Evolutionary conservation across 2,113 vertebrate genomes (phyloP), one percentile per base, ranked within the genome.

Genomic region (Atherinomorus stipes): DNA sequence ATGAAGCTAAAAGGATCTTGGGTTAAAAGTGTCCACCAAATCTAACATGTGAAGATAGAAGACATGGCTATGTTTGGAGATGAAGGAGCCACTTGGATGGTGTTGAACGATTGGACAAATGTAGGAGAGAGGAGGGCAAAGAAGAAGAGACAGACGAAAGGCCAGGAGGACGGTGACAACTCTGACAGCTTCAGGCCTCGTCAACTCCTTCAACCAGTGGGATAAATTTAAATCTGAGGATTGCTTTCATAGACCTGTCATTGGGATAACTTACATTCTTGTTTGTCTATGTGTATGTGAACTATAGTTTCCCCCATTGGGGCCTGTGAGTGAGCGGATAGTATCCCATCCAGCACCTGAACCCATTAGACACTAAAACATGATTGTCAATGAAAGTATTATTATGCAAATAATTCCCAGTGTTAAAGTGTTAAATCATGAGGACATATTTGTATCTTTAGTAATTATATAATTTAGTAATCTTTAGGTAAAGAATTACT

Each of bases 191-290:
- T 54, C 73, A 45, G 73, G 50, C 81, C 25, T 64, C 10, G 38
- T 81, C 75, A 47, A 15, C 70, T 60, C 73, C 76, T 68, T 66
- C 74, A 25, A 23, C 58, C 53, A 16, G 47, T 8, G 58, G 45
- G 84, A 52, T 71, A 84, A 67, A 84, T 91, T 89, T 84, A 84
- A 85, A 82, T 68, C 45, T 56, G 73, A 72, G 60, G 70, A 63
- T 37, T 60, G 34, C 51, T 52, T 54, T 50, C 19, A n/a, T 4
- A 9, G 57, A 50, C 40, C 34, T 49, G 74, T 67, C 74, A 38
- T 53, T 52, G 18, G 57, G 59, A 23, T 12, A 9, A 23, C 16
- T 57, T 12, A 2, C 61, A 54, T 82, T 69, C 63, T 42, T 75
- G 34, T 69, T 49, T 34, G 69, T 76, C 38, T 74, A 40, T 28